Base-by-base conservation (phyloP, 1,140 invertebrate genomes). In the Lepidotrigona ventralis region DNA sequence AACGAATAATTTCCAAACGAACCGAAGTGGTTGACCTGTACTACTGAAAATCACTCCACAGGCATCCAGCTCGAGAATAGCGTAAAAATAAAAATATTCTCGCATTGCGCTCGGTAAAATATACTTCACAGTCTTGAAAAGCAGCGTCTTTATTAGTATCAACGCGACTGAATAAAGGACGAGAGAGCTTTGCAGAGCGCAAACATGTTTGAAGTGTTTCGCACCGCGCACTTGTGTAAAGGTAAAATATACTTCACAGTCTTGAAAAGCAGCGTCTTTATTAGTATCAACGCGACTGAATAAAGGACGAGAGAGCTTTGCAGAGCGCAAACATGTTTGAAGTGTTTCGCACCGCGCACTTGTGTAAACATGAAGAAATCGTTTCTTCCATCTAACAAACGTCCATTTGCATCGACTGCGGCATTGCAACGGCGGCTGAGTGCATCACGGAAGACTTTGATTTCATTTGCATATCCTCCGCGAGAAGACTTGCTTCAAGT, bases 401-500 rank as follows among this genome's bases (percentile, higher is more conserved):
- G 54, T 53, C 75, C 81, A 78, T 83, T 83, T 83, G 75, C 81
- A 83, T 83, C 54, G 81, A 70, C 46, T 56, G 54, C 53, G 54
- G 33, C 23, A 46, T 46, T 70, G 63, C 64, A 77, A 78, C 64
- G 23, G 74, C 21, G 53, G 81, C 81, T 78, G 56, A 70, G 75
- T 83, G 81, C 81, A 83, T 70, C 56, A 53, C 56, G 66, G 26
- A 53, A 66, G 51, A 69, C 68, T 72, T 79, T 69, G 77, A 84
- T 84, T 56, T 84, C 71, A 84, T 84, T 84, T 84, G 77, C 82
- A 84, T 84, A 80, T 80, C 60, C 77, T 84, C 26, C 66, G 69
- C 26, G 58, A 39, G 82, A 80, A 73, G 77, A 80, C 75, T 54
- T 15, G 69, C 53, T 33, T 73, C 76, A 19, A 72, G 76, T 83